These are phyloP conservation scores for Diaphora mendica DNA, from an alignment of 2,888 invertebrate species.

Conservation along the genomic window DNA sequence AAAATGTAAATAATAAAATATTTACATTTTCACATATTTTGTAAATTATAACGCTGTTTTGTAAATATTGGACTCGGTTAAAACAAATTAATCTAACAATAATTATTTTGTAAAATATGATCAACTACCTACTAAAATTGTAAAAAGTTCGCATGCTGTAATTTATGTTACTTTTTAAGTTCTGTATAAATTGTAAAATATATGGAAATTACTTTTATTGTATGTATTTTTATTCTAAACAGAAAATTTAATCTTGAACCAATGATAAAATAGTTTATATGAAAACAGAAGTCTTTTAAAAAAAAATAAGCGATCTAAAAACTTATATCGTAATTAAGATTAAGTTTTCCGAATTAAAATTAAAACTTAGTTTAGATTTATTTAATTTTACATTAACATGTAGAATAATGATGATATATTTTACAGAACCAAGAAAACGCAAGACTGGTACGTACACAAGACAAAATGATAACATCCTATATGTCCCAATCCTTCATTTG, in stretches of 20 bases:
- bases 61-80: background rate
- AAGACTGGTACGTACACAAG: constrained; percentile 70
- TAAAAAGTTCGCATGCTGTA: background rate
- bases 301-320: background rate
- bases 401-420: constrained; percentile 54
- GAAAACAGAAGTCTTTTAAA: background rate
- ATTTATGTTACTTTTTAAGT: constrained; percentile 18
- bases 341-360: background rate
- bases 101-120: constrained; percentile 1
- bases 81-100: background rate
- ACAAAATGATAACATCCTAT: constrained; percentile 33
- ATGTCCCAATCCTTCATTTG: constrained; percentile 32
- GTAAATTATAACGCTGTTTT: background rate
- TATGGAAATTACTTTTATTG: background rate
- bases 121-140: background rate
- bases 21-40: background rate
- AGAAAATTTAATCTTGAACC: constrained; percentile 11
- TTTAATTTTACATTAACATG: constrained; percentile 22
- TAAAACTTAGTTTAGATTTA: background rate
- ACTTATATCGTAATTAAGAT: background rate
- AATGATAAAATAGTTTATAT: background rate
- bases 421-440: constrained; percentile 69
- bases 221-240: background rate
- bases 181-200: constrained; percentile 3
- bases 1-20: no score